phyloP scores from a whole-genome alignment of 2,113 vertebrate genomes.

The Tor tambroides region DNA sequence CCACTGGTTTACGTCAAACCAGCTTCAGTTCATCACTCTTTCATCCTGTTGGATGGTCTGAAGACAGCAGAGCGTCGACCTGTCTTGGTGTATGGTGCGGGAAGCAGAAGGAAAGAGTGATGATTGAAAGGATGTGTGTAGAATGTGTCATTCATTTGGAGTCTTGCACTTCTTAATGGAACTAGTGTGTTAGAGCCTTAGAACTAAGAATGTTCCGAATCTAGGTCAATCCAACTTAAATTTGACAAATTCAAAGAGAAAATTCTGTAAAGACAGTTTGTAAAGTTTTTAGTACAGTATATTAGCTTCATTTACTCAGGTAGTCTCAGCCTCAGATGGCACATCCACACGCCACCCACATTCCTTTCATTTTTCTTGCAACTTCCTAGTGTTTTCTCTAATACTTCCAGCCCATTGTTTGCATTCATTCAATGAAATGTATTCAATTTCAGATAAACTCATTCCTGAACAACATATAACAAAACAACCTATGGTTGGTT shows the following conservation, averaged over 20 bases:
- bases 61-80: neutral
- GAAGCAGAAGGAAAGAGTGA: conserved; percentile 2
- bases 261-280: neutral
- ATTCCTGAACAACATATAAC: neutral
- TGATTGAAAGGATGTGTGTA: neutral
- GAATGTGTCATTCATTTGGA: neutral
- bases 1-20: neutral
- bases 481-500: neutral
- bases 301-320: neutral
- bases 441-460: neutral
- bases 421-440: no score
- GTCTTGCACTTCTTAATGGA: neutral
- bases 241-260: neutral
- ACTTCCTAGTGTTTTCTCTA: neutral
- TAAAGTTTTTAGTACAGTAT: neutral
- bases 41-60: conserved; percentile 4
- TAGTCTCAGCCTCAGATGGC: neutral
- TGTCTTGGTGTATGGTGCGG: neutral
- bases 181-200: neutral
- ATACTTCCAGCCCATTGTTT: neutral
- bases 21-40: neutral
- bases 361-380: neutral
- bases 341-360: neutral
- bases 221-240: neutral
- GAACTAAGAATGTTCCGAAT: neutral